These are phyloP conservation scores for Odontothrips loti DNA, from an alignment of 2,888 invertebrate genomes.

Conservation along the genomic window DNA sequence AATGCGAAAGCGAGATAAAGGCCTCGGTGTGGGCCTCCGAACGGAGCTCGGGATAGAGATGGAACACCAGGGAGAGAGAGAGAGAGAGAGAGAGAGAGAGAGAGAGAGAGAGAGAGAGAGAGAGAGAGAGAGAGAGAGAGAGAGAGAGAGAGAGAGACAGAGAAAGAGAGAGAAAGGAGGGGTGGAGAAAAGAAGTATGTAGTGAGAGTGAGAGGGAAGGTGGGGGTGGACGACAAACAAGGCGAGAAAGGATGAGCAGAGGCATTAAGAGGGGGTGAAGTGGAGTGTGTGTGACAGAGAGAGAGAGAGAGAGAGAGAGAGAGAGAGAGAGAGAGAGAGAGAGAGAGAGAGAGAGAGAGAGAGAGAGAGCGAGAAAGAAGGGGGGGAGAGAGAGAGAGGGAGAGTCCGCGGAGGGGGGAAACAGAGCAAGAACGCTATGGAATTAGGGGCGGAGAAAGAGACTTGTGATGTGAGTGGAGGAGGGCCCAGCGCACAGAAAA, in stretches of 20 bases:
- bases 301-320: neutral
- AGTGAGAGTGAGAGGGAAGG: neutral
- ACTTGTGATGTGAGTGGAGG: conserved; percentile 20
- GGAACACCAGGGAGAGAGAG: neutral
- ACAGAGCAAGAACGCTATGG: neutral
- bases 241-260: neutral
- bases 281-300: neutral
- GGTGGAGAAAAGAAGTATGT: neutral
- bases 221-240: neutral
- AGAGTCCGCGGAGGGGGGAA: neutral
- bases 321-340: too few relatives aligned
- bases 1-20: conserved; percentile 12
- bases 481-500: neutral
- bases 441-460: neutral
- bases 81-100: neutral
- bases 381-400: neutral
- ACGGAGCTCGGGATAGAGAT: neutral
- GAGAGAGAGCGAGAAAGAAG: neutral
- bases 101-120: neutral
- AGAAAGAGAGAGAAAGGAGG: neutral
- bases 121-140: too few relatives aligned
- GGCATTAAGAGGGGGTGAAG: neutral
- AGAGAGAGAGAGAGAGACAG: neutral
- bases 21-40: neutral
- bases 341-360: neutral